Evolutionary conservation across 2,113 vertebrate species (phyloP), one percentile per base, ranked within the genome.

Genomic region (Corythaeola cristata): DNA sequence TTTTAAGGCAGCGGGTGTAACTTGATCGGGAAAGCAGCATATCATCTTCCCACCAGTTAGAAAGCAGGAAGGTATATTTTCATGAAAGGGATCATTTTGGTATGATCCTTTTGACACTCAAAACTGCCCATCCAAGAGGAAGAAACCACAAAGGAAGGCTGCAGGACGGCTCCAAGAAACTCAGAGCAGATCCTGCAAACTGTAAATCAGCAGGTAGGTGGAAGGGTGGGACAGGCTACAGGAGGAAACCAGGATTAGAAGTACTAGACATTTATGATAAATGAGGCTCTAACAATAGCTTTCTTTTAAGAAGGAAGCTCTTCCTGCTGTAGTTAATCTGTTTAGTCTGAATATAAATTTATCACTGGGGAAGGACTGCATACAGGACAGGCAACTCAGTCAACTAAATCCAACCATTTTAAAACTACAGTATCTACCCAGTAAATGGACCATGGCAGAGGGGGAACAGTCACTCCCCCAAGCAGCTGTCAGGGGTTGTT

Each of bases 1-100:
- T 94, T 96, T 97, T 93, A 92, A 96, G 92, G 93, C 90, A 96
- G 59, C 76, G 82, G 59, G 78, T 91, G 96, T 88, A 96, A 96
- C 88, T 73, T 24, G 96, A 97, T 83, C 88, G 0, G 88, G 81
- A 89, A 93, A 91, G 85, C 58, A 69, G 53, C 58, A 21, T 75
- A 96, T 97, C 93, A 27, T 26, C 94, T 97, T 96, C 88, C 96
- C 18, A 24, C 37, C 45, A 45, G 41, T 22, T 3, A 33, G 78
- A 91, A 83, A 88, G 74, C 59, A 67, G 0, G 9, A 50, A 90
- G 87, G 27, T 72, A 14, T 52, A 73, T 94, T 80, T 88, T 85
- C 92, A 85, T 19, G 24, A 28, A 93, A 87, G 32, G 8, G 14
- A 8, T 35, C 0, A 0, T 90, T 89, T 81, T 44, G 15, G 23